Evolutionary conservation across 2,797 vertebrate species (phyloP), one percentile per base, ranked within the genome.

Genomic region (Lithobates sylvaticus): DNA sequence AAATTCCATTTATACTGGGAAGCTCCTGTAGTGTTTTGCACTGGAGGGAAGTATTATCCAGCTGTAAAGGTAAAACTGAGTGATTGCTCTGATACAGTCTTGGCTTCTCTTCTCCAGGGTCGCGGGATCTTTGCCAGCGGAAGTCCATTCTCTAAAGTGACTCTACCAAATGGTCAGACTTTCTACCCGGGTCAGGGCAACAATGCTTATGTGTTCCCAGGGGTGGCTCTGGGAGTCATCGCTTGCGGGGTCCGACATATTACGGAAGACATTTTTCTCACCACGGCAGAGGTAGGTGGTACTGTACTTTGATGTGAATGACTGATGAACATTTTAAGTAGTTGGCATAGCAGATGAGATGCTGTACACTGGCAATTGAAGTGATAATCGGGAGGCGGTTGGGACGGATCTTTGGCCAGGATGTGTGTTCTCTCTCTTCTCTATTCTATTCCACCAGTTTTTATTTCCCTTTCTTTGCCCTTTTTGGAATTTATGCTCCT

Each of bases 121-220:
- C 95, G 96, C 61, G 97, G 95, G 10, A 97, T 99, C 90, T 99
- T 99, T 89, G 98, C 98, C 23, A 99, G 98, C 0, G 98, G 98
- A 76, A 99, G 98, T 91, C 98, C 98, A 0, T 99, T 99, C 83
- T 72, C 94, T 34, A 97, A 96, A 79, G 98, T 99, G 44, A 97
- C 96, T 1, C 94, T 99, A 88, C 90, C 96, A 29, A 95, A 93
- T 0, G 98, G 98, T 54, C 97, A 96, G 89, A 96, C 94, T 88
- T 99, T 99, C 94, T 94, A 94, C 92, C 98, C 98, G 0, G 98
- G 98, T 3, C 98, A 99, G 91, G 98, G 98, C 83, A 99, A 99
- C 95, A 99, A 99, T 0, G 96, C 98, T 79, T 99, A 99, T 0
- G 95, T 99, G 82, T 99, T 99, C 89, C 98, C 98, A 0, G 98